phyloP scores from a whole-genome alignment of 1,140 invertebrate genomes.

The Drosophila quadrilineata region DNA sequence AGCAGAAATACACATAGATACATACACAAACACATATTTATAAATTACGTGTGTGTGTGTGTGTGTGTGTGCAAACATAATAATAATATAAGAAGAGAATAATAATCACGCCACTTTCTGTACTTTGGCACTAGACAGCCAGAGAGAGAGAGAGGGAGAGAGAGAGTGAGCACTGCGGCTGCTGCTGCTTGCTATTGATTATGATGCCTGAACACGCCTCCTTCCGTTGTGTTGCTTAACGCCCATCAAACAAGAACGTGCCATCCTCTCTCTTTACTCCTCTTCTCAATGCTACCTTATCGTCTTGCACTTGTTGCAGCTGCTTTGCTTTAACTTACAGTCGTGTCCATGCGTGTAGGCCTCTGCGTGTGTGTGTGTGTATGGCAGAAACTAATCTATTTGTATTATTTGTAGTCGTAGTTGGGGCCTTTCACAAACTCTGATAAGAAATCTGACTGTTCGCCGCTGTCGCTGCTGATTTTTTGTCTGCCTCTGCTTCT shows the following conservation, averaged over 20 bases:
- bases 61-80: conserved; percentile 25
- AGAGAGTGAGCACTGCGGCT: neutral
- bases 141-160: neutral
- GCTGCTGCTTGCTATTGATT: conserved; percentile 14
- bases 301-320: neutral
- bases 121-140: conserved; percentile 54
- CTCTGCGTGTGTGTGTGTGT: too few species aligned
- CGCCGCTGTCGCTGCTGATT: neutral
- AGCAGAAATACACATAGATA: conserved; percentile 3
- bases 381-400: neutral
- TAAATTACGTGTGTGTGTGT: neutral
- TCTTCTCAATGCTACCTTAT: conserved; percentile 26
- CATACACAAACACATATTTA: neutral
- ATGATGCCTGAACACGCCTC: conserved; percentile 13
- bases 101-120: conserved; percentile 76
- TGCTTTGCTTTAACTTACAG: too few species aligned
- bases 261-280: neutral
- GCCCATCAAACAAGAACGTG: conserved; percentile 22
- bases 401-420: neutral
- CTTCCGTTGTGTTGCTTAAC: conserved; percentile 33
- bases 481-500: conserved; percentile 4
- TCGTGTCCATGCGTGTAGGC: too few species aligned
- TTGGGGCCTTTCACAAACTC: neutral
- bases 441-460: conserved; percentile 42
- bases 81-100: conserved; percentile 55